Evolutionary conservation across 2,888 invertebrate genomes (phyloP).

Genomic region (Meloe dianella): DNA sequence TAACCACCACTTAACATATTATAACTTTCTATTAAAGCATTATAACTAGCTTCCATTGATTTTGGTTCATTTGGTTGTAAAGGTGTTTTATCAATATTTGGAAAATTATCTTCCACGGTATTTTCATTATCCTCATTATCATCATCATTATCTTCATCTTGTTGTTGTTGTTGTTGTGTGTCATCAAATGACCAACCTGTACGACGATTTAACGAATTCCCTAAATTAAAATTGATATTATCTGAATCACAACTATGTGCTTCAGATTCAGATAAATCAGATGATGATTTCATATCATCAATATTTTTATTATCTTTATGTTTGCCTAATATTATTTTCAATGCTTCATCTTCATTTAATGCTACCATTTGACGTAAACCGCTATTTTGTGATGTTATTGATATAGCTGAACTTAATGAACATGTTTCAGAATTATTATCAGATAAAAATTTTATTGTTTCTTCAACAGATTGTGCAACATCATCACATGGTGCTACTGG

Average conservation of each 20-base stretch:
- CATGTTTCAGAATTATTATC: constrained; percentile 51
- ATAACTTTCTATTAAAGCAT: constrained; percentile 67
- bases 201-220: constrained; percentile 70
- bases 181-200: constrained; percentile 69
- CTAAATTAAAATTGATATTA: constrained; percentile 56
- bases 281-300: constrained; percentile 32
- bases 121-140: constrained; percentile 21
- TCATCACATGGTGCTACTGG: constrained; percentile 79
- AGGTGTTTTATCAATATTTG: constrained; percentile 16
- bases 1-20: constrained; percentile 59
- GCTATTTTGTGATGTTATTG: constrained; percentile 59
- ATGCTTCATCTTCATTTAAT: constrained; percentile 74
- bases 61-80: constrained; percentile 36
- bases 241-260: constrained; percentile 34
- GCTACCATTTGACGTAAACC: constrained; percentile 62
- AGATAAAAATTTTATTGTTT: constrained; percentile 36
- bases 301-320: constrained; percentile 42
- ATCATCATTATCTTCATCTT: too few relatives aligned
- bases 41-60: constrained; percentile 63
- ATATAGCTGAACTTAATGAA: constrained; percentile 56
- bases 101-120: constrained; percentile 10
- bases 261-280: constrained; percentile 37
- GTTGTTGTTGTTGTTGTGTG: constrained; percentile 37
- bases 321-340: constrained; percentile 71
- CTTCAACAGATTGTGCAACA: constrained; percentile 67